phyloP scores from a whole-genome alignment of 1,140 invertebrate genomes.

The Papilio aristodemus region DNA sequence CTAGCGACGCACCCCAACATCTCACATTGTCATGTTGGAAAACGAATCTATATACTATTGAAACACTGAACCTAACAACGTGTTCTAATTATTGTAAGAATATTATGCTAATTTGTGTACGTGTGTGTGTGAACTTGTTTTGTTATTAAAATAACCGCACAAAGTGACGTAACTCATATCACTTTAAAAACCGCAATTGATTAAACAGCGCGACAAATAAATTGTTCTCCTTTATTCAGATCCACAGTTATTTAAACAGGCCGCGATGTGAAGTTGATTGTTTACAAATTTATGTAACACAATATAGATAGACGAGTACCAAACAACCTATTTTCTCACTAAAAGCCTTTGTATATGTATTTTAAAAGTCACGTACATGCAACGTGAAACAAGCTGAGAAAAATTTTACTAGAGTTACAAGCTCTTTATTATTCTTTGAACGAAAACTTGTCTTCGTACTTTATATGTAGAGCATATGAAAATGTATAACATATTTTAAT shows the following conservation, averaged over 20 bases:
- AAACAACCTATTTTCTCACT: neutral
- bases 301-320: neutral
- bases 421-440: slow-evolving; percentile 10
- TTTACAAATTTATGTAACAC: neutral
- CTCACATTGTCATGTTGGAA: no score
- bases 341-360: slow-evolving; percentile 7
- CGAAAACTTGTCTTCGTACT: slow-evolving; percentile 3
- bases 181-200: neutral
- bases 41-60: no score
- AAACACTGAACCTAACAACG: no score
- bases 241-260: slow-evolving; percentile 4
- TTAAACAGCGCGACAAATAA: neutral
- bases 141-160: neutral
- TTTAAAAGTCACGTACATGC: slow-evolving; percentile 13
- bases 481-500: neutral
- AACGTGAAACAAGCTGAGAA: slow-evolving; percentile 12
- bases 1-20: neutral
- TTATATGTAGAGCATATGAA: slow-evolving; percentile 1
- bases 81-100: no score
- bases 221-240: slow-evolving; percentile 6
- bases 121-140: no score
- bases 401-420: slow-evolving; percentile 15
- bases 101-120: no score
- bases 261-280: neutral
- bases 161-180: neutral